phyloP scores from a whole-genome alignment of 1,140 invertebrate genomes.

The Ctenoplectra terminalis region DNA sequence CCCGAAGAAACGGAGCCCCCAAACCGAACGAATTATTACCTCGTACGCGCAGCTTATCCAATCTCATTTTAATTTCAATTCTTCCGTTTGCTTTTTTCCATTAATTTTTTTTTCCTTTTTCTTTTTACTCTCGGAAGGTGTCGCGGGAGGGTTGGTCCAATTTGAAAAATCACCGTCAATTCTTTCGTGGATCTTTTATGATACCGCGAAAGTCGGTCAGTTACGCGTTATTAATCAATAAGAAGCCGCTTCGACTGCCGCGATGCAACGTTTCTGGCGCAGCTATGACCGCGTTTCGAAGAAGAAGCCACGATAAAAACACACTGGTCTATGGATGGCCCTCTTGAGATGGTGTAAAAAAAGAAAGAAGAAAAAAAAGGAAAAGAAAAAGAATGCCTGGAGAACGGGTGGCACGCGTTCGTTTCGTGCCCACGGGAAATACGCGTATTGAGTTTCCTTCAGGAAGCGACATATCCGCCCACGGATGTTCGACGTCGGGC shows the following conservation, averaged over 20 bases:
- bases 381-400: neutral
- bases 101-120: neutral
- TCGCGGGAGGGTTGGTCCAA: neutral
- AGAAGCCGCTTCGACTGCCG: neutral
- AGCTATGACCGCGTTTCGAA: neutral
- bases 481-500: neutral
- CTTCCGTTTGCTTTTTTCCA: neutral
- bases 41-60: constrained; percentile 14
- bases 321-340: neutral
- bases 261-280: neutral
- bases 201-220: neutral
- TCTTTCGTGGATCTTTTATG: neutral
- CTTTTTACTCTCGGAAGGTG: neutral
- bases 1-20: neutral
- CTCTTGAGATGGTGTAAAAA: constrained; percentile 36
- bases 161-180: constrained; percentile 8
- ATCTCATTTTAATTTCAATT: constrained; percentile 34
- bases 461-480: constrained; percentile 49
- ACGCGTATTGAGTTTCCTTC: constrained; percentile 59
- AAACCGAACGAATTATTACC: constrained; percentile 1
- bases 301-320: constrained; percentile 9
- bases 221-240: neutral
- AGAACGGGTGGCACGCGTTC: constrained; percentile 46
- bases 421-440: constrained; percentile 56
- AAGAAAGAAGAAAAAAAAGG: neutral